phyloP scores from a whole-genome alignment of 2,888 invertebrate species.

The Philonicus albiceps region DNA sequence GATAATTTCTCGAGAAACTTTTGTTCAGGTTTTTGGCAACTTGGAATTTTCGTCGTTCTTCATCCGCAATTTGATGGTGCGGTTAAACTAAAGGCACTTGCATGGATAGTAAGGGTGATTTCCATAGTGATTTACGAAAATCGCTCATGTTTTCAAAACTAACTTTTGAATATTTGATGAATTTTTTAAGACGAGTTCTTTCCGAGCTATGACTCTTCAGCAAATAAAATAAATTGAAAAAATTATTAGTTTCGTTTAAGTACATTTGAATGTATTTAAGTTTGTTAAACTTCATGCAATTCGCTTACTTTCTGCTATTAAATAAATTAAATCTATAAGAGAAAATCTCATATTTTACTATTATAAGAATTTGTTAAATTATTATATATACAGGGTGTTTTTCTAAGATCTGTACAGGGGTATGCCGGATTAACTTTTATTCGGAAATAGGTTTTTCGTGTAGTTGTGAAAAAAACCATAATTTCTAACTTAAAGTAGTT shows the following conservation, averaged over 20 bases:
- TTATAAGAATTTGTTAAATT: no score
- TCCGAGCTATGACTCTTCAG: not conserved
- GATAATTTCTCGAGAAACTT: slow-evolving; percentile 19
- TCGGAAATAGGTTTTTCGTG: no score
- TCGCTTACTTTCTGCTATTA: not conserved
- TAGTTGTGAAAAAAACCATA: no score
- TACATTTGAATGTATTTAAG: not conserved
- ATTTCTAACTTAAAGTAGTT: no score
- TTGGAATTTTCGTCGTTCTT: not conserved
- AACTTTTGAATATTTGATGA: not conserved
- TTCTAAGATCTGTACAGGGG: no score
- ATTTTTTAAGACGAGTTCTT: not conserved
- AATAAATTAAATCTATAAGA: no score
- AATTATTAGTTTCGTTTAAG: not conserved
- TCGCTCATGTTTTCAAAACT: not conserved
- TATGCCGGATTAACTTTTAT: no score
- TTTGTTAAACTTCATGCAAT: not conserved
- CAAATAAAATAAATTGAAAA: not conserved
- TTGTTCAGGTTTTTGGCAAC: slow-evolving; percentile 34
- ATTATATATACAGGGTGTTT: no score
- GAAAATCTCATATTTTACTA: no score
- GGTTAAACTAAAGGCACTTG: not conserved
- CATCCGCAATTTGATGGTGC: not conserved
- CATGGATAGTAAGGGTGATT: not conserved
- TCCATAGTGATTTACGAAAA: not conserved